These are phyloP conservation scores for Phocoena sinus DNA, from an alignment of 2,113 vertebrate species.

Conservation along the genomic window DNA sequence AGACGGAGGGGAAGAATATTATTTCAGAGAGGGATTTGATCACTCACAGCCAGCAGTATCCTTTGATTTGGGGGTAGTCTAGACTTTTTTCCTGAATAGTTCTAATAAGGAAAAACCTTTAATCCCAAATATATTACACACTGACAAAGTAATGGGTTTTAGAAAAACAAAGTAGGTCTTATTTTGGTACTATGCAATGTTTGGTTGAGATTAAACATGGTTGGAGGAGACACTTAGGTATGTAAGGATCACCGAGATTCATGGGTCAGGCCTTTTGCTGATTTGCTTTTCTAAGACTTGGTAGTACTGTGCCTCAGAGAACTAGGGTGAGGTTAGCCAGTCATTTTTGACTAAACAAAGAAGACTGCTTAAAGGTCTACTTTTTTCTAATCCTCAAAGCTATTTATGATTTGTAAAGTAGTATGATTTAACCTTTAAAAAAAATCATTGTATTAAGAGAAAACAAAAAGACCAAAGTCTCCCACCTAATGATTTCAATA, in stretches of 20 bases:
- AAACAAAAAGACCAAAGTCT: conserved; percentile 6
- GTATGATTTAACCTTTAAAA: neutral
- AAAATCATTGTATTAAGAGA: neutral
- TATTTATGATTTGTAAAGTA: conserved; percentile 7
- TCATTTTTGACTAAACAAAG: conserved; percentile 19
- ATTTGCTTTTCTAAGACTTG: neutral
- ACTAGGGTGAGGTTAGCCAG: neutral
- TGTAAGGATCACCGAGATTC: neutral
- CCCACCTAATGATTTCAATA: neutral
- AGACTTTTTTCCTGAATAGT: neutral
- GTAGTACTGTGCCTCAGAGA: neutral
- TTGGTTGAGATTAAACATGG: neutral
- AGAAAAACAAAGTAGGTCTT: neutral
- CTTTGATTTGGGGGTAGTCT: neutral
- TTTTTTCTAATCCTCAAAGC: conserved; percentile 12
- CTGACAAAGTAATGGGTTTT: neutral
- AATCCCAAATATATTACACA: neutral
- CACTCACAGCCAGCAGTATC: neutral
- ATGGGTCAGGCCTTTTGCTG: neutral
- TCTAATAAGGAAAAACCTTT: neutral
- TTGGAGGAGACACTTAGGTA: neutral
- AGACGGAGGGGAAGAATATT: neutral
- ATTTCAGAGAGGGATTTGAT: neutral
- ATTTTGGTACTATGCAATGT: neutral
- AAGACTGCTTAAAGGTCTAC: neutral